Evolutionary conservation across 2,888 invertebrate genomes (phyloP), one percentile per base, ranked within the genome.

Genomic region (Barypeithes pellucidus): DNA sequence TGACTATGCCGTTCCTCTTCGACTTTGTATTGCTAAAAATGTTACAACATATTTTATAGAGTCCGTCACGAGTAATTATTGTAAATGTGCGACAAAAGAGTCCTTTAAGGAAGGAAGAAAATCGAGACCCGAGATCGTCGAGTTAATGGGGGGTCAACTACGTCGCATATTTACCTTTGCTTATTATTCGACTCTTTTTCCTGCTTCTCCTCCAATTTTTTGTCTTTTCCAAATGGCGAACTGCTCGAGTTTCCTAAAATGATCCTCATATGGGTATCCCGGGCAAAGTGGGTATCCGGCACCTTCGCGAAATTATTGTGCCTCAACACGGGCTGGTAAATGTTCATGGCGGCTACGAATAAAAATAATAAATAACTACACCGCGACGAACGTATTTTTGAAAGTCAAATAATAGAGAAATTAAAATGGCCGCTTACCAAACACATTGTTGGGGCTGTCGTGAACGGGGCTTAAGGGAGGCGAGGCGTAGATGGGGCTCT

Each of bases 191-290:
- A 36, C 11, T 76, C 76, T 60, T 80, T 80, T 9, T 80, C 80
- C 24, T 76, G 75, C 52, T 76, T 69, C 8, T 77, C 74, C 2
- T 81, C 81, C 14, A 68, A 72, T 72, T 84, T 84, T 72, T 84
- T 84, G 50, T 85, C 84, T 41, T 84, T 84, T 24, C 80, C 78
- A 54, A 80, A 79, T 3, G 79, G 79, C 2, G 81, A 80, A 69
- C 79, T 80, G 65, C 82, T 79, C 14, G 84, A 82, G 73, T 85
- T 86, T 14, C 86, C 86, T 76, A 96, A 86, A 79, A 96, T 96
- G 77, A 96, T 96, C 76, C 95, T 89, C 95, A 96, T 96, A 82
- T 96, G 96, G 0, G 95, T 95, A 84, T 96, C 95, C n/a, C 95
- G 88, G 66, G 94, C 94, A 87, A 95, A 95, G 84, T 95, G 95